Conservation (phyloP, 2,888 invertebrate genomes). For the Oxyteleia sp. region DNA sequence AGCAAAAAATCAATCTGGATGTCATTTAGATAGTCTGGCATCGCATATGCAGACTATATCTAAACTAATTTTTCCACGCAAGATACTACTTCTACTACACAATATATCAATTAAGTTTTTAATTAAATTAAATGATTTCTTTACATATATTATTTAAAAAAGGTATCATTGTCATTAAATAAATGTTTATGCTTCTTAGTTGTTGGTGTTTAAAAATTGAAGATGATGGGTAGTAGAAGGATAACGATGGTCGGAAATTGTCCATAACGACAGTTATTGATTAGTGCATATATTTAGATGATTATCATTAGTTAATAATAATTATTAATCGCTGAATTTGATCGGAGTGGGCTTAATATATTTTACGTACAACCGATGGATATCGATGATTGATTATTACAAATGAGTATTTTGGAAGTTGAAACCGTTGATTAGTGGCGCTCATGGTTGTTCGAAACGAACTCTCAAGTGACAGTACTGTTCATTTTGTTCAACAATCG, state of each 20-base stretch:
- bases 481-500: slow-evolving; percentile 8
- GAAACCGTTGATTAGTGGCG: neutral
- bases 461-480: slow-evolving; percentile 28
- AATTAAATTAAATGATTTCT: no score
- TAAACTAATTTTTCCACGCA: no score
- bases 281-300: neutral
- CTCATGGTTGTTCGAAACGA: neutral
- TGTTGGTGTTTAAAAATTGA: no score
- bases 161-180: no score
- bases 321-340: neutral
- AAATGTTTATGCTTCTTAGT: no score
- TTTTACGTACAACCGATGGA: slow-evolving; percentile 7
- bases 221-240: no score
- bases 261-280: neutral
- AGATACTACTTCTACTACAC: no score
- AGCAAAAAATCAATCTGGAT: no score
- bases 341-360: neutral
- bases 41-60: no score
- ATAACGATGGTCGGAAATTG: neutral
- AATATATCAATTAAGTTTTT: no score
- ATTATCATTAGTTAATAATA: neutral
- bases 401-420: slow-evolving; percentile 26
- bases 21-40: no score
- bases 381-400: slow-evolving; percentile 14
- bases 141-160: no score